Base-by-base conservation (phyloP, 2,888 invertebrate genomes). In the Drosophila maculinotata region DNA sequence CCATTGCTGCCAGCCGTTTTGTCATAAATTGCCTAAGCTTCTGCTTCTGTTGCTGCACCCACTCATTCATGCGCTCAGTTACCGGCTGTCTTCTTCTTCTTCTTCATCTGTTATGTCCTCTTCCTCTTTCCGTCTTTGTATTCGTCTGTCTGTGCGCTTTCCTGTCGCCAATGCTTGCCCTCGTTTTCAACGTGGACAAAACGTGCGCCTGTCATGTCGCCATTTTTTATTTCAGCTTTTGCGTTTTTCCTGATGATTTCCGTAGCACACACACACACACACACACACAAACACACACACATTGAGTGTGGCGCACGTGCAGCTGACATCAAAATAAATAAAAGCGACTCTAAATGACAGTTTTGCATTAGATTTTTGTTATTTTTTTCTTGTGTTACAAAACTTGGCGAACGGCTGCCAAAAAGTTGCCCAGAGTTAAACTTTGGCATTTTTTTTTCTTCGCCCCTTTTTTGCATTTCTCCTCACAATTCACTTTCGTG, bases 241-340 rank as follows among this genome's bases (percentile, higher is more conserved):
- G 17, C 33, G 17, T 56, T 70, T 60, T 62, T 60, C 51, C 66
- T 75, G 75, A 78, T 75, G 75, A 78, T 54, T 75, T 75, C 79
- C 79, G 74, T 73, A 39, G 42, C 60, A 41, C 14, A 48, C 51
- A 51, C 38, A 48, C 35, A 23, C 12, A 30, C 26, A 30, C 31
- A 44, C 36, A 48, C 39, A 30, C 14, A 15, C 36, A 25, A 44
- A 30, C 48, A 17, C 36, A 15, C 33, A 10, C 31, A 35, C 45
- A 36, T 30, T 59, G 59, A 26, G 53, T 44, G 58, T 62, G 64
- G 12, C 72, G 82, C 82, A 82, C 87, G 85, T 87, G 82, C 82
- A 79, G 52, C 73, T 87, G 82, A 87, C 82, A 84, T 70, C 53
- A 72, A 76, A 87, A 82, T 80, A 82, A 82, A 82, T 84, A 84